Evolutionary conservation across 2,888 invertebrate genomes (phyloP), one percentile per base, ranked within the genome.

Genomic region (Rhopalosiphum nymphaeae): DNA sequence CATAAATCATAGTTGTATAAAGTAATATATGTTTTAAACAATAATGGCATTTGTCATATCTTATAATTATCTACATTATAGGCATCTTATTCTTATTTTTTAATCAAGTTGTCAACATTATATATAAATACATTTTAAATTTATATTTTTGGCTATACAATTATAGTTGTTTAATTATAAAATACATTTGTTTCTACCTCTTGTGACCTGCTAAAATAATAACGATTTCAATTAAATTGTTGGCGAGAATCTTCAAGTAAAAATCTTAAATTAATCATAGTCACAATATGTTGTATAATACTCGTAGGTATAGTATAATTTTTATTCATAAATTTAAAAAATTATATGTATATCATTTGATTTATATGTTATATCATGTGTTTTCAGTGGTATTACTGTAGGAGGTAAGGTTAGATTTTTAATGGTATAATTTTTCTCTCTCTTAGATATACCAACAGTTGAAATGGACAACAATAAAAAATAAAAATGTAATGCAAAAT

Each of bases 51-150:
- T 21, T 36, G 21, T 2, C 36, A 3, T 78, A 36, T 36, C 36
- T 36, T 36, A 21, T 78, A 78, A 78, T 21, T 21, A 78, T 78
- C 3, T 78, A 78, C 36, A 21, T 78, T 21, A 78, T 21, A 9
- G 36, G 36, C 21, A 9, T 36, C 21, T 25, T 42, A 78, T 78
- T 78, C 36, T 78, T 36, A 36, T 36, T 78, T 21, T 78, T 78
- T 78, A 78, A 78, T 78, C 78, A 78, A 78, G 78, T 78, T 78
- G 9, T 78, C 78, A 78, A 78, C 78, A 21, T 78, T 78, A 78
- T 78, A 21, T 36, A 25, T 78, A n/a, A 7, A 67, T 67, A 67
- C 7, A 16, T 53, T 78, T 36, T 36, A 78, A 7, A 78, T 16
- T 78, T 78, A 78, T 78, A 78, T 36, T 78, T 78, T 78, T 78